phyloP scores from a whole-genome alignment of 2,797 vertebrate species.

The Pelochelys cantorii region DNA sequence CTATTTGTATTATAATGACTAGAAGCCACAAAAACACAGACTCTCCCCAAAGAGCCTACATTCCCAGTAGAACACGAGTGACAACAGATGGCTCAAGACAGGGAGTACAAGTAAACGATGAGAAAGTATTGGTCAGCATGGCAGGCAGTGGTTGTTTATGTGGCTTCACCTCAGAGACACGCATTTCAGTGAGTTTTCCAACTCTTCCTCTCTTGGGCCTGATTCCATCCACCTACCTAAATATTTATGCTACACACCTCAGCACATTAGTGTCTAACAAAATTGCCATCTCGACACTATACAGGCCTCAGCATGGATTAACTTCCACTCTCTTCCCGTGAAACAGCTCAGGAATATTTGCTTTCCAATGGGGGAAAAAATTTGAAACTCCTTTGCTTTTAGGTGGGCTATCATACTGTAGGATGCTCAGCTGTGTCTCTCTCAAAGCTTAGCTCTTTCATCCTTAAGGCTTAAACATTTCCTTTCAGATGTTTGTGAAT shows the following conservation, averaged over 20 bases:
- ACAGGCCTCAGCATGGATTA: background rate
- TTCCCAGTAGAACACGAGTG: background rate
- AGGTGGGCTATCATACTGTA: rapidly evolving
- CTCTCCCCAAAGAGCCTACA: background rate
- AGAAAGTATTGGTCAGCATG: background rate
- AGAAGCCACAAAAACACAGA: background rate
- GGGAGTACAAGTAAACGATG: background rate
- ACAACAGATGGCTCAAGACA: background rate
- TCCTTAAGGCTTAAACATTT: background rate
- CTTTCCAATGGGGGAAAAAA: background rate
- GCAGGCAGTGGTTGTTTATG: background rate
- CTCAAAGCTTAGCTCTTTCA: background rate
- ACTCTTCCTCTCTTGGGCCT: background rate
- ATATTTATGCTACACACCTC: background rate
- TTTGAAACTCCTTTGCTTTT: background rate
- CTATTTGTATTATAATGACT: background rate
- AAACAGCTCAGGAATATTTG: background rate
- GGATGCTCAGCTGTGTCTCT: background rate
- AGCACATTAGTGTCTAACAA: background rate
- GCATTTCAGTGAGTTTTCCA: background rate
- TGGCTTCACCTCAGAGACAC: background rate
- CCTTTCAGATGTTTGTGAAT: background rate
- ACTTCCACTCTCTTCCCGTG: background rate
- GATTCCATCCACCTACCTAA: background rate
- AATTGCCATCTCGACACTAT: background rate